phyloP scores from a whole-genome alignment of 2,888 invertebrate species.

The Drosophila niveifrons region DNA sequence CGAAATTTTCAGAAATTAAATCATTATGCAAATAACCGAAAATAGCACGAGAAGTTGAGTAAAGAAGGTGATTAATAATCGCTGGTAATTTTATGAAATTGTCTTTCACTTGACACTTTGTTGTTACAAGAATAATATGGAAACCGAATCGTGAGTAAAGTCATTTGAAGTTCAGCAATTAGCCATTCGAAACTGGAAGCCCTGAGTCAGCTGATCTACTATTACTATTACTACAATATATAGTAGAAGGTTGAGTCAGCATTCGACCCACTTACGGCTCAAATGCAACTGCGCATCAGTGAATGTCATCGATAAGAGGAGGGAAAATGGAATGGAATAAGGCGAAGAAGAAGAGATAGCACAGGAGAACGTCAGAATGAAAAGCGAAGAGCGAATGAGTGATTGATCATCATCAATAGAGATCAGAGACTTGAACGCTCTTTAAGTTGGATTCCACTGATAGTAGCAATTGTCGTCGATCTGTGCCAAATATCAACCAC shows the following conservation, averaged over 20 bases:
- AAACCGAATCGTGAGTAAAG: constrained; percentile 8
- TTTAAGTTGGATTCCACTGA: not conserved
- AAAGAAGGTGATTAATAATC: not conserved
- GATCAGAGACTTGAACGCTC: constrained; percentile 6
- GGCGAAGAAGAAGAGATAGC: not conserved
- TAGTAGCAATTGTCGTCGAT: not conserved
- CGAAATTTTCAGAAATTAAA: too few relatives aligned
- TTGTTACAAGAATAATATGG: not conserved
- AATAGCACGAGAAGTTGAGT: not conserved
- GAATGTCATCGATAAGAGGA: constrained; percentile 28
- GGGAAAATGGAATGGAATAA: not conserved
- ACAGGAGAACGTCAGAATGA: not conserved
- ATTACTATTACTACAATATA: too few relatives aligned
- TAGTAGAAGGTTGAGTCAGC: constrained; percentile 22
- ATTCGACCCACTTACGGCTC: constrained; percentile 15
- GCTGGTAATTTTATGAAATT: too few relatives aligned
- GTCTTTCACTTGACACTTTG: not conserved
- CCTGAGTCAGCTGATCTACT: constrained; percentile 29
- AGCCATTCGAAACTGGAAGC: not conserved
- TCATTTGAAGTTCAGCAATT: constrained; percentile 44
- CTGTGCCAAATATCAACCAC: not conserved
- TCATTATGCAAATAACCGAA: too few relatives aligned
- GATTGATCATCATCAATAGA: not conserved
- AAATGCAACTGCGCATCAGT: constrained; percentile 32
- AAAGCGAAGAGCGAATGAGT: not conserved